Percentiles rank a stretch among this genome's conserved stretches.
These are phyloP conservation scores for Artemia sp. DNA, from an alignment of 2,888 invertebrate genomes.

Conservation along the genomic window DNA sequence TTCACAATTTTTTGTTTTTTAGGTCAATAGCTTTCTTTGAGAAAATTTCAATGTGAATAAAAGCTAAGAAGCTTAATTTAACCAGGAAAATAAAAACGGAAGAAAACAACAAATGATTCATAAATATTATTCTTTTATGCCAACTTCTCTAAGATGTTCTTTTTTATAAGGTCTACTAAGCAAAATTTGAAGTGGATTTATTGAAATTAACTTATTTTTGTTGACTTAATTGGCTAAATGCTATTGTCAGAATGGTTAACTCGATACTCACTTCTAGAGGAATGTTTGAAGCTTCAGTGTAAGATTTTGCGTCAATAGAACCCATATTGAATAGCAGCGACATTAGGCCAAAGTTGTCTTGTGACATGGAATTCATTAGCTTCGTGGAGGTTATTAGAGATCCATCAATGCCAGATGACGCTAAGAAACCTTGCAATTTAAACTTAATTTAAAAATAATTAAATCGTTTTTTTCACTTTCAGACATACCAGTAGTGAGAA, in stretches of 20 bases:
- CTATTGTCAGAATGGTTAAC: background rate
- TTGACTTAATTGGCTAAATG: background rate
- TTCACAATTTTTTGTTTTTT: too few species aligned
- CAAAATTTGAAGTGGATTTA: too few species aligned
- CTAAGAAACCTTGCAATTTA: conserved; percentile 36
- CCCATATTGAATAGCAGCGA: conserved; percentile 48
- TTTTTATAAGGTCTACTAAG: too few species aligned
- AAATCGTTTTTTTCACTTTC: background rate
- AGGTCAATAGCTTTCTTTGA: too few species aligned
- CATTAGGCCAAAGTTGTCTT: conserved; percentile 27
- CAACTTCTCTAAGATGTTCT: too few species aligned
- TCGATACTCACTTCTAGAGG: conserved; percentile 38
- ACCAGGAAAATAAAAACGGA: too few species aligned
- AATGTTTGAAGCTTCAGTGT: conserved; percentile 48
- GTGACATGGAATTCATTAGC: background rate
- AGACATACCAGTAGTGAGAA: background rate
- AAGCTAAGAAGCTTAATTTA: too few species aligned
- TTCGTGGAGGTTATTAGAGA: conserved; percentile 36
- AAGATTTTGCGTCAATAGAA: conserved; percentile 46
- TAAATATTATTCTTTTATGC: too few species aligned
- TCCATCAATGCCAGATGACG: conserved; percentile 47
- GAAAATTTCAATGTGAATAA: too few species aligned
- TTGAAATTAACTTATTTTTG: too few species aligned
- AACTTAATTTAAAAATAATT: background rate
- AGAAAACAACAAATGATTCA: too few species aligned